A percentile compares a stretch with the other conserved stretches of the same genome.
Evolutionary conservation across 2,113 vertebrate genomes (phyloP).

Genomic region (Delphinus delphis): DNA sequence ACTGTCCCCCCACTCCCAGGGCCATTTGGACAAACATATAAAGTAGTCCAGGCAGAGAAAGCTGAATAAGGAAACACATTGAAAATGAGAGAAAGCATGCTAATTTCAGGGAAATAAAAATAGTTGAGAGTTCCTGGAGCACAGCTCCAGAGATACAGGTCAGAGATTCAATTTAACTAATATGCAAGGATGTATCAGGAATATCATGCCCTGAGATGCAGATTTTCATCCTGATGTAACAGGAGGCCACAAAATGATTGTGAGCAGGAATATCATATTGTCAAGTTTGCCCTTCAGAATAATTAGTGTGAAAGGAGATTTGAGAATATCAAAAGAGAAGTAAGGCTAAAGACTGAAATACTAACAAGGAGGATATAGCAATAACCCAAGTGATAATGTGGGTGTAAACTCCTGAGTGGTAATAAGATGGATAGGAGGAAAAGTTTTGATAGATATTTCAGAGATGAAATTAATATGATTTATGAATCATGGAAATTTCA

Average conservation of each 20-base stretch:
- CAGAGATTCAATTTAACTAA: not conserved
- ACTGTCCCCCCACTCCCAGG: fast-evolving
- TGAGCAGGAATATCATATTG: not conserved
- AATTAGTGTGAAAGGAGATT: not conserved
- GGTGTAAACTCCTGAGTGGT: not conserved
- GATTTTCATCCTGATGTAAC: not conserved
- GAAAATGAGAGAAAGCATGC: not conserved
- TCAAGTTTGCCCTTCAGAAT: not conserved
- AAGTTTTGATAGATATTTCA: not conserved
- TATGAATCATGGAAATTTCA: not conserved
- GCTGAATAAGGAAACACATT: not conserved
- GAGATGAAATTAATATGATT: not conserved
- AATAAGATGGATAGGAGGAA: not conserved
- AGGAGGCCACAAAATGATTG: not conserved
- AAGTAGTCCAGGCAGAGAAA: not conserved
- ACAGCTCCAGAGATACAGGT: not conserved
- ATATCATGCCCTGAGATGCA: not conserved
- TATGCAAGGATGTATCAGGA: not conserved
- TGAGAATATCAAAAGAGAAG: not conserved
- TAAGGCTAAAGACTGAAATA: not conserved
- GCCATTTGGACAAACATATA: not conserved
- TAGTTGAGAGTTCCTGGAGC: not conserved
- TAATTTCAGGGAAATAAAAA: not conserved
- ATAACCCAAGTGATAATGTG: not conserved
- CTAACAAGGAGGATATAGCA: not conserved